phyloP scores from a whole-genome alignment of 2,113 vertebrate species.

The Poecilia latipinna region DNA sequence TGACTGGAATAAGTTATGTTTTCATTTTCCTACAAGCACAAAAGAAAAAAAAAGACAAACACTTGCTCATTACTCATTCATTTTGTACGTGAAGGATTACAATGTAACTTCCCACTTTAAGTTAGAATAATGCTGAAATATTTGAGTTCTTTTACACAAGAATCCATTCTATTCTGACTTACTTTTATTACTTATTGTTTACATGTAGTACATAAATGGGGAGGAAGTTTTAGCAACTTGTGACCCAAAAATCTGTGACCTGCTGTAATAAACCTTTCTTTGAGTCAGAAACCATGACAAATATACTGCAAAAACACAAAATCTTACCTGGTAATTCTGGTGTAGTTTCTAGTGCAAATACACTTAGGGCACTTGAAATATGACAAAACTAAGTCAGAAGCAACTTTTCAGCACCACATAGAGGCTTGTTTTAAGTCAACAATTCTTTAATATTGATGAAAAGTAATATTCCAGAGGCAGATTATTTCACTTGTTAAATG shows the following conservation, averaged over 20 bases:
- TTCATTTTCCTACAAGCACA: conserved; percentile 41
- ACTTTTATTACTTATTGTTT: background rate
- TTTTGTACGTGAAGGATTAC: conserved; percentile 2
- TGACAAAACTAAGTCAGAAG: no score
- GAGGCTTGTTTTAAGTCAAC: no score
- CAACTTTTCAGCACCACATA: no score
- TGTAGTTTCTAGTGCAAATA: no score
- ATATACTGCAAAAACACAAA: no score
- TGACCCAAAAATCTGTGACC: background rate
- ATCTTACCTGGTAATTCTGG: no score
- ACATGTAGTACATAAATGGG: background rate
- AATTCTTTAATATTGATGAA: no score
- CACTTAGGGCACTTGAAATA: no score
- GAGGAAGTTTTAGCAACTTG: background rate
- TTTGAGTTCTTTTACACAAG: no score
- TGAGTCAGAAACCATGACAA: background rate
- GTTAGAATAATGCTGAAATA: background rate
- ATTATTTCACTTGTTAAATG: no score
- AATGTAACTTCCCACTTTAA: background rate
- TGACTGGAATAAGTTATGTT: conserved; percentile 20
- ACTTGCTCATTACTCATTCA: background rate
- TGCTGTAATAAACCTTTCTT: background rate
- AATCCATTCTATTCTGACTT: background rate
- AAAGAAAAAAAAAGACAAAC: background rate
- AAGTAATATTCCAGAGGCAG: no score